Base-by-base conservation (phyloP, 2,797 vertebrate genomes). In the Galagoides demidoff region DNA sequence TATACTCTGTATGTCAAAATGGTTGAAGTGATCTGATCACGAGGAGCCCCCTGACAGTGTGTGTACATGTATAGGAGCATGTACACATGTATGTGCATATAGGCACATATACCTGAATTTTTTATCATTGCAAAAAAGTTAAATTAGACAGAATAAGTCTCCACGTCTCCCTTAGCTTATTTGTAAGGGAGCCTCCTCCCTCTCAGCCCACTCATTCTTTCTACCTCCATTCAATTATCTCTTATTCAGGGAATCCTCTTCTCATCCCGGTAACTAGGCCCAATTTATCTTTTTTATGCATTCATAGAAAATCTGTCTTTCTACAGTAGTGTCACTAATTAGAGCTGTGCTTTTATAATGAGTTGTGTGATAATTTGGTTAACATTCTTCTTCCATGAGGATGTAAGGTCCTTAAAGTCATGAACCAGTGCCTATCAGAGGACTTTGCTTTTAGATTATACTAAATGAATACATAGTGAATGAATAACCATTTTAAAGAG, bases 271-370 rank as follows among this genome's bases (percentile, higher is more conserved):
- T 63, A 73, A 57, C 43, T 66, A 90, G 52, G 4, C 76, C 1
- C 29, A 87, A 90, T 77, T 85, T 89, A 63, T 61, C 49, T 78
- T 87, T 61, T 71, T 49, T 27, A 29, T 82, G 3, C 27, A 90
- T 68, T 90, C 29, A 85, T 11, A 63, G 22, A 73, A 93, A 88
- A 85, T 16, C 9, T 85, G 23, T 63, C 20, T 96, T 95, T 95
- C 57, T 82, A 37, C 45, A 55, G 16, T 49, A 57, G 52, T 59
- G 43, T 14, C 70, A 77, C 23, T 90, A 66, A 87, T 84, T 91
- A 77, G 39, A 87, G 55, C 64, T 68, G 27, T 34, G 63, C 31
- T 95, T 90, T 94, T 64, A 68, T 89, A 89, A 79, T 76, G 52
- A 88, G 39, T 71, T 57, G 12, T 22, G 5, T 88, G 89, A 74